Base-by-base conservation (phyloP, 2,888 invertebrate genomes). In the Halictus quadricinctus region DNA sequence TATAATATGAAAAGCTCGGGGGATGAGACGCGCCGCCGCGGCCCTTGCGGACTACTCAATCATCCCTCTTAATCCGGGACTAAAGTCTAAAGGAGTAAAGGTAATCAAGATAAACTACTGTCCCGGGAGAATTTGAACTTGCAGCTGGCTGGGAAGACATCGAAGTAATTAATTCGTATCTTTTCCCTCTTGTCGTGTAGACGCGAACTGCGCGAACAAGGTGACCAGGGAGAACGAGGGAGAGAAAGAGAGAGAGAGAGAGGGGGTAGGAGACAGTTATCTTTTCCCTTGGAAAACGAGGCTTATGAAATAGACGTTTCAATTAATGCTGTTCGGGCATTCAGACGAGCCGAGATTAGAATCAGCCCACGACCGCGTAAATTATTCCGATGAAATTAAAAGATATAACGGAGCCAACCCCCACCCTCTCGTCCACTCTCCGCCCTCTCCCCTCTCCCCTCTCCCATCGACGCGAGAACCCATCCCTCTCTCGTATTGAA, bases 91-190 rank as follows among this genome's bases (percentile, higher is more conserved):
- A 90, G 90, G 90, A 90, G 89, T 90, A 88, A 84, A 88, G 90
- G 90, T 90, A 91, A 91, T 91, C 91, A 91, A 89, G 89, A 90
- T 90, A 88, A 90, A 91, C 90, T 89, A 89, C 90, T 88, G 88
- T 87, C 91, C 87, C 76, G 80, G 84, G 89, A 83, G 89, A 90
- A 83, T 90, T 90, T 88, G 90, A 90, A 88, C 88, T 89, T 90
- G 84, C 89, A 83, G 85, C 83, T 88, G 85, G 86, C 84, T 79
- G 82, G 86, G 88, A 87, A 78, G 84, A 90, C 88, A 91, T 90
- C 88, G 88, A 88, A 86, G 88, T 89, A 89, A 91, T 90, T 91
- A 89, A 91, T 91, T 89, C 87, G 87, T 90, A 88, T 90, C 89
- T 89, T 89, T 78, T 73, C 84, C 74, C 77, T 88, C 88, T 86